phyloP scores from a whole-genome alignment of 2,113 vertebrate genomes.

The Eulemur rufifrons region DNA sequence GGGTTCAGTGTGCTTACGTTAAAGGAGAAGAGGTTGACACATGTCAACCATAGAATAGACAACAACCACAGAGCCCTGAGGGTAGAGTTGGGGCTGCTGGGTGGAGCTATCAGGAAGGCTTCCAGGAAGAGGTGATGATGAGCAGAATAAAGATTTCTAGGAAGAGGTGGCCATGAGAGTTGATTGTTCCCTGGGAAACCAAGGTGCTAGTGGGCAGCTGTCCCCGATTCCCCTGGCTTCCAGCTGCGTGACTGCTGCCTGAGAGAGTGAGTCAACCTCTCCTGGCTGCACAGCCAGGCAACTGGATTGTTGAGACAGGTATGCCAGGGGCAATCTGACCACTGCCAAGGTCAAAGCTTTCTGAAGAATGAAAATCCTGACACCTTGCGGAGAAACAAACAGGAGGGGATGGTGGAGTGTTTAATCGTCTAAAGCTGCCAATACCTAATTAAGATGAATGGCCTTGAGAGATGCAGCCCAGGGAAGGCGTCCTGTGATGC shows the following conservation, averaged over 20 bases:
- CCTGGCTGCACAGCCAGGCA: not conserved
- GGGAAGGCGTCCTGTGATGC: not conserved
- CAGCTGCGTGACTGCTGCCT: not conserved
- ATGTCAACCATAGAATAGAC: not conserved
- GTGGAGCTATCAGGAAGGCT: not conserved
- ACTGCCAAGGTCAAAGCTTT: conserved; percentile 42
- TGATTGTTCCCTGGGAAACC: not conserved
- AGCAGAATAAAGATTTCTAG: not conserved
- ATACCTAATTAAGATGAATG: conserved; percentile 53
- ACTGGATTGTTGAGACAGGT: not conserved
- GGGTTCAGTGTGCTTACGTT: not conserved
- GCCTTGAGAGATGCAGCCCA: not conserved
- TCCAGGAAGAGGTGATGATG: not conserved
- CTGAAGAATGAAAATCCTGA: conserved; percentile 45
- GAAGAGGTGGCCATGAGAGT: not conserved
- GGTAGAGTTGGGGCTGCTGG: not conserved
- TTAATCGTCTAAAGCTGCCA: conserved; percentile 63
- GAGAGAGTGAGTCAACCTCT: not conserved
- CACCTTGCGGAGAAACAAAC: conserved; percentile 38
- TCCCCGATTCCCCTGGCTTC: not conserved
- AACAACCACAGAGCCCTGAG: not conserved
- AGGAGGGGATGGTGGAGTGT: not conserved
- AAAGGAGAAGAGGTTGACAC: not conserved
- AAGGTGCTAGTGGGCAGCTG: not conserved
- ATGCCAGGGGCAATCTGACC: not conserved